phyloP scores from a whole-genome alignment of 2,797 vertebrate genomes.

The Vespertilio murinus region DNA sequence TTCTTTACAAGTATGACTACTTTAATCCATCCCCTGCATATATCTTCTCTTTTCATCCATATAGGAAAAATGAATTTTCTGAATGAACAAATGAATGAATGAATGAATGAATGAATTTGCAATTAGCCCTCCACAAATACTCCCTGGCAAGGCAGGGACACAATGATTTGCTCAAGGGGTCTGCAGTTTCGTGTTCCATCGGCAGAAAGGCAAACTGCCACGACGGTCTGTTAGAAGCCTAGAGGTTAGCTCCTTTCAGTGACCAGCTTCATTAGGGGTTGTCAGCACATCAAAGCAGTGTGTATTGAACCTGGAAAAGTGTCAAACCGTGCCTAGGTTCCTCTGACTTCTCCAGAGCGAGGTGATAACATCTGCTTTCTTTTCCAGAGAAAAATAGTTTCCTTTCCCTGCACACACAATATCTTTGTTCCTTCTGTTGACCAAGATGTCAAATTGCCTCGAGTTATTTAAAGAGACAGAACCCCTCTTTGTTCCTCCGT shows the following conservation, averaged over 20 bases:
- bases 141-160: background rate
- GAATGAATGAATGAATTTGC: background rate
- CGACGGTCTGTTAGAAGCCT: background rate
- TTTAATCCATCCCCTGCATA: background rate
- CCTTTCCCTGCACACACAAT: constrained; percentile 73
- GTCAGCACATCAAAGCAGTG: constrained; percentile 33
- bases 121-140: background rate
- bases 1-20: background rate
- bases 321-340: constrained; percentile 6
- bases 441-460: constrained; percentile 78
- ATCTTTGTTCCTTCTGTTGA: constrained; percentile 74
- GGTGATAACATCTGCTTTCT: constrained; percentile 79
- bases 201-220: background rate
- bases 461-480: constrained; percentile 80
- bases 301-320: constrained; percentile 55
- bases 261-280: constrained; percentile 34
- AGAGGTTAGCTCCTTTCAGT: background rate
- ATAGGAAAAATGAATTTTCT: background rate
- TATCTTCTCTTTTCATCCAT: background rate
- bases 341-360: constrained; percentile 72
- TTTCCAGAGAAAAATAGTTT: constrained; percentile 79
- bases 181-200: background rate
- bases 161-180: background rate
- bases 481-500: constrained; percentile 78
- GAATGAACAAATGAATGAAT: background rate